A percentile compares a stretch with the other conserved stretches of the same genome.
Evolutionary conservation across 2,113 vertebrate species (phyloP).

Genomic region (Turnix velox): DNA sequence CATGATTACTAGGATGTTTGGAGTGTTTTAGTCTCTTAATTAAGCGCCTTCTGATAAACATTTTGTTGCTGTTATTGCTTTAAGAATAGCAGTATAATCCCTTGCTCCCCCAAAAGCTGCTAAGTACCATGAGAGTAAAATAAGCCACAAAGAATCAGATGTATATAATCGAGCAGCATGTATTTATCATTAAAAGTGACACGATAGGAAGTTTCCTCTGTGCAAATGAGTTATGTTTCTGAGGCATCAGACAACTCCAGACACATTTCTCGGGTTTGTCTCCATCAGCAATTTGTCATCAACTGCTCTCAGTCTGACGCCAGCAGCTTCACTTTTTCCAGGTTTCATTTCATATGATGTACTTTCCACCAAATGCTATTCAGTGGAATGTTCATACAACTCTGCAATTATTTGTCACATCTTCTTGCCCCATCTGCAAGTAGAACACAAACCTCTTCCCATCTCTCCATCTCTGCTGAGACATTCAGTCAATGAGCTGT

Average conservation of each 20-base stretch:
- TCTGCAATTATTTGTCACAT: neutral
- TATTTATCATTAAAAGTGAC: neutral
- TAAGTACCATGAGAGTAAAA: neutral
- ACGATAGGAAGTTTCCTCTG: neutral
- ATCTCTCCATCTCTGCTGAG: neutral
- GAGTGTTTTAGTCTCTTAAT: neutral
- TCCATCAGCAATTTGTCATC: neutral
- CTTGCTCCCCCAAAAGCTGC: neutral
- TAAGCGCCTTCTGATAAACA: neutral
- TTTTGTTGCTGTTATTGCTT: neutral
- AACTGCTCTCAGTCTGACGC: neutral
- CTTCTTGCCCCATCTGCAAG: neutral
- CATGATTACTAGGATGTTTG: neutral
- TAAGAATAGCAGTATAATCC: neutral
- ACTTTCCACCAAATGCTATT: too few species aligned
- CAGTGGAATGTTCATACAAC: neutral
- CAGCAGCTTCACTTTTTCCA: neutral
- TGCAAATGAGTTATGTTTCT: neutral
- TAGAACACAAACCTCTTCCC: neutral
- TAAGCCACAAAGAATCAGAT: neutral
- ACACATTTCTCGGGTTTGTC: neutral
- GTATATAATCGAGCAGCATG: neutral
- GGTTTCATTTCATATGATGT: neutral
- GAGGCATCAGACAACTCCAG: neutral
- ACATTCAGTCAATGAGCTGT: rapidly evolving